phyloP scores from a whole-genome alignment of 2,888 invertebrate genomes.

The Hirtodrosophila trivittata region DNA sequence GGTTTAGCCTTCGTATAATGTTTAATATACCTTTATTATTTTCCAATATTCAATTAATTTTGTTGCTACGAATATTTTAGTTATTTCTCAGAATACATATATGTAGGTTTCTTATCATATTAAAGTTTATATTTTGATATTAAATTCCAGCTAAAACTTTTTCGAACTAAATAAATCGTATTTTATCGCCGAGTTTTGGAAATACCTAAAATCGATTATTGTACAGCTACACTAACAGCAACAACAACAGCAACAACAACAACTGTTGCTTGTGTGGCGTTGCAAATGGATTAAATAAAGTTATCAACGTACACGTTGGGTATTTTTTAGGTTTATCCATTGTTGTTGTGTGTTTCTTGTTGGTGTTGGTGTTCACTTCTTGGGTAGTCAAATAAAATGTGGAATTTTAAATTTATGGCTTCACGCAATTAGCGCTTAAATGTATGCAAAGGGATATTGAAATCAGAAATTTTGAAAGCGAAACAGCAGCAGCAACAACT shows the following conservation, averaged over 20 bases:
- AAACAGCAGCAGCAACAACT: slow-evolving; percentile 19
- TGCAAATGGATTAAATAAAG: slow-evolving; percentile 71
- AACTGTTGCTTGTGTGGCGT: slow-evolving; percentile 60
- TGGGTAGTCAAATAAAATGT: slow-evolving; percentile 56
- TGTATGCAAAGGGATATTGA: slow-evolving; percentile 78
- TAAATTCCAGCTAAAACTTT: too few species aligned
- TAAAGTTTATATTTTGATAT: too few species aligned
- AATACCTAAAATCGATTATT: too few species aligned
- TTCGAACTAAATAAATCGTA: too few species aligned
- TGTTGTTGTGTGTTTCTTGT: slow-evolving; percentile 17
- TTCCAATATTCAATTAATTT: too few species aligned
- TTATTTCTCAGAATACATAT: too few species aligned
- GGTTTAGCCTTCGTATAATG: too few species aligned
- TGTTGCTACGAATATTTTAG: too few species aligned
- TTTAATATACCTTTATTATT: too few species aligned
- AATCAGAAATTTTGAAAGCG: slow-evolving; percentile 43
- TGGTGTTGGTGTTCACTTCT: slow-evolving; percentile 19
- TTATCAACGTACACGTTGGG: slow-evolving; percentile 55
- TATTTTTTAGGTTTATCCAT: slow-evolving; percentile 6
- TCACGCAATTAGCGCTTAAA: slow-evolving; percentile 81
- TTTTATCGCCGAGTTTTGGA: too few species aligned
- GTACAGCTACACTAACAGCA: too few species aligned
- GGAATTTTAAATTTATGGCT: slow-evolving; percentile 74
- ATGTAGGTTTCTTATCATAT: too few species aligned
- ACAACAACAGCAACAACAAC: slow-evolving; percentile 25